Evolutionary conservation across 2,797 vertebrate genomes (phyloP).

Genomic region (Acanthiza pusilla): DNA sequence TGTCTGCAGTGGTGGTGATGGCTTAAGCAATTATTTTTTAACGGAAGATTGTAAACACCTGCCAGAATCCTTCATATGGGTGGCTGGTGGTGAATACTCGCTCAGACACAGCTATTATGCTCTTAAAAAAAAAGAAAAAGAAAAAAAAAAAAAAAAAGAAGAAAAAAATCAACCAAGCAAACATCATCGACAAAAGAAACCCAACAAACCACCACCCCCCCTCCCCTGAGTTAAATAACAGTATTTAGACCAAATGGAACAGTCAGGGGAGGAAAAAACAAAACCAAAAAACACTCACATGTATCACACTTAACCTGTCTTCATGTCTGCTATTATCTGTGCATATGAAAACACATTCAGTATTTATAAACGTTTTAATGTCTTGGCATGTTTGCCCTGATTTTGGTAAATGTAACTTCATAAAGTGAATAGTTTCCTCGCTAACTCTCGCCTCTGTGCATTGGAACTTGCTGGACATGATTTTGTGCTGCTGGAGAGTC

Average conservation of each 20-base stretch:
- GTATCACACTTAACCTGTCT: not conserved
- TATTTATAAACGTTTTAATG: not conserved
- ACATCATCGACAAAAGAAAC: not conserved
- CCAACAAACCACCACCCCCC: not conserved
- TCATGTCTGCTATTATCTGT: not conserved
- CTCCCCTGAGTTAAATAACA: not conserved
- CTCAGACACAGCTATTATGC: not conserved
- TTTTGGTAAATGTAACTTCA: not conserved
- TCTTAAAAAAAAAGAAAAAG: not conserved
- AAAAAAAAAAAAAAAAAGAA: too few relatives aligned
- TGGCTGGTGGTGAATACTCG: not conserved
- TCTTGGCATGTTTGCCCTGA: not conserved
- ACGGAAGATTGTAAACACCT: not conserved
- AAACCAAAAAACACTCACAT: not conserved
- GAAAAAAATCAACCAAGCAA: not conserved
- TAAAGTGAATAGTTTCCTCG: not conserved
- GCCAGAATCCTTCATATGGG: not conserved
- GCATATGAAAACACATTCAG: not conserved
- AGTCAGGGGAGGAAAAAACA: not conserved
- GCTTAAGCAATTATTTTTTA: not conserved
- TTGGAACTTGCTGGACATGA: not conserved
- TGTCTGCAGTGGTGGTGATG: not conserved
- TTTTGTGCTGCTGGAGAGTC: not conserved
- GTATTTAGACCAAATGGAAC: not conserved
- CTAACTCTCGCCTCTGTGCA: not conserved